Evolutionary conservation across 2,797 vertebrate species (phyloP).

Genomic region (Lepus oiostolus): DNA sequence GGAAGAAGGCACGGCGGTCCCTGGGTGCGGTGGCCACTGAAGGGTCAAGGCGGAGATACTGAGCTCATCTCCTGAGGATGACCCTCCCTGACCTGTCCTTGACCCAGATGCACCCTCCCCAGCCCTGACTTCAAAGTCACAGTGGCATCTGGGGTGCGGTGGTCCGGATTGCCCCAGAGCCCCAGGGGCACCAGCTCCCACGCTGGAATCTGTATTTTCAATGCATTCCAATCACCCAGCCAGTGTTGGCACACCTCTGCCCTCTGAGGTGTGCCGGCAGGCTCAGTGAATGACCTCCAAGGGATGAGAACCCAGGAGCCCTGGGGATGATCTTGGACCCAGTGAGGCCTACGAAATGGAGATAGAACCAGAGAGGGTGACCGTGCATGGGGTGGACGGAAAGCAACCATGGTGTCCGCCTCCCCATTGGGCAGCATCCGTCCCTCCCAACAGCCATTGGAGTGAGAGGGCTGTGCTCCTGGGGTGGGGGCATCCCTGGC

Average conservation of each 20-base stretch:
- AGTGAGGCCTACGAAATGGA: background rate
- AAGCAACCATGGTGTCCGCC: background rate
- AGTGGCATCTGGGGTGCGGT: background rate
- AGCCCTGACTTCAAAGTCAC: background rate
- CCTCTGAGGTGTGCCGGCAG: background rate
- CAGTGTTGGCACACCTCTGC: background rate
- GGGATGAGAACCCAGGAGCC: background rate
- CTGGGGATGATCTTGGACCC: background rate
- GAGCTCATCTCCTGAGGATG: background rate
- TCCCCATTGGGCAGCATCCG: no score
- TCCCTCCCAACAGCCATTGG: background rate
- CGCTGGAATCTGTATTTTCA: background rate
- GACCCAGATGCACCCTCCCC: no score
- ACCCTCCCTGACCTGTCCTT: background rate
- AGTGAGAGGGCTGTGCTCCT: background rate
- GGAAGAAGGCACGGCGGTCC: background rate
- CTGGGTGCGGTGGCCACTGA: fast-evolving
- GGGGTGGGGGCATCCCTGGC: no score
- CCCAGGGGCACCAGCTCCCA: background rate
- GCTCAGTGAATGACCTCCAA: background rate
- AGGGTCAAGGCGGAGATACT: background rate
- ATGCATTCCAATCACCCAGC: background rate
- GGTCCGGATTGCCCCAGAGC: background rate
- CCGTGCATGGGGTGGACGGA: background rate
- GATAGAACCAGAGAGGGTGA: background rate